Evolutionary conservation across 2,113 vertebrate genomes (phyloP).

Genomic region (Siniperca knerii): DNA sequence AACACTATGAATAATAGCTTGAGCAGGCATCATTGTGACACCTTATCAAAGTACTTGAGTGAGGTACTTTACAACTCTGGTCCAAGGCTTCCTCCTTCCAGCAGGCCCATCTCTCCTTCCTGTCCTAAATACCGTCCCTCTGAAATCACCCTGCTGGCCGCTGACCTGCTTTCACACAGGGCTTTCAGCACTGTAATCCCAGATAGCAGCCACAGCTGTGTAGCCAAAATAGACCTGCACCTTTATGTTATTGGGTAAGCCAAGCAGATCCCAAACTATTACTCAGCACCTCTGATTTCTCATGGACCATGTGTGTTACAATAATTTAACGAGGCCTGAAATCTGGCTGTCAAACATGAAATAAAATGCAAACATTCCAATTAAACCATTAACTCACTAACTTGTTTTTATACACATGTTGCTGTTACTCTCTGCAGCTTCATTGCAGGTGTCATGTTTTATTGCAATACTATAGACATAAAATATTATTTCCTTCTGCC

Average conservation of each 20-base stretch:
- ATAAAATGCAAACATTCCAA: slow-evolving; percentile 9
- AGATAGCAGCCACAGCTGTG: slow-evolving; percentile 77
- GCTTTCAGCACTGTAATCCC: slow-evolving; percentile 75
- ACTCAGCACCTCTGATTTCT: slow-evolving; percentile 71
- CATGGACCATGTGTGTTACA: not conserved
- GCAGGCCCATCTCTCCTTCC: slow-evolving; percentile 49
- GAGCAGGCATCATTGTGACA: slow-evolving; percentile 25
- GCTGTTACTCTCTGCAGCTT: not conserved
- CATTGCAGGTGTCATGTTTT: not conserved
- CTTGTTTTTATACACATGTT: not conserved
- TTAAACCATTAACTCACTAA: not conserved
- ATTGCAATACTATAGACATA: not conserved
- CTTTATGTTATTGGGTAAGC: slow-evolving; percentile 71
- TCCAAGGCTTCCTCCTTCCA: slow-evolving; percentile 35
- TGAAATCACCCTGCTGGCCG: slow-evolving; percentile 65
- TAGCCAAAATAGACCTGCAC: slow-evolving; percentile 77
- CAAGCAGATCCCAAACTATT: slow-evolving; percentile 55
- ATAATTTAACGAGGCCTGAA: not conserved
- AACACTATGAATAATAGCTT: not conserved
- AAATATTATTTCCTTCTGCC: not conserved
- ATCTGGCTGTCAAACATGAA: slow-evolving; percentile 8
- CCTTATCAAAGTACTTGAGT: slow-evolving; percentile 51
- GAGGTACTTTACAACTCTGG: slow-evolving; percentile 46
- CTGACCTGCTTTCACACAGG: slow-evolving; percentile 81
- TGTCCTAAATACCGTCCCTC: slow-evolving; percentile 73